phyloP scores from a whole-genome alignment of 2,797 vertebrate species.

The Denticeps clupeoides region DNA sequence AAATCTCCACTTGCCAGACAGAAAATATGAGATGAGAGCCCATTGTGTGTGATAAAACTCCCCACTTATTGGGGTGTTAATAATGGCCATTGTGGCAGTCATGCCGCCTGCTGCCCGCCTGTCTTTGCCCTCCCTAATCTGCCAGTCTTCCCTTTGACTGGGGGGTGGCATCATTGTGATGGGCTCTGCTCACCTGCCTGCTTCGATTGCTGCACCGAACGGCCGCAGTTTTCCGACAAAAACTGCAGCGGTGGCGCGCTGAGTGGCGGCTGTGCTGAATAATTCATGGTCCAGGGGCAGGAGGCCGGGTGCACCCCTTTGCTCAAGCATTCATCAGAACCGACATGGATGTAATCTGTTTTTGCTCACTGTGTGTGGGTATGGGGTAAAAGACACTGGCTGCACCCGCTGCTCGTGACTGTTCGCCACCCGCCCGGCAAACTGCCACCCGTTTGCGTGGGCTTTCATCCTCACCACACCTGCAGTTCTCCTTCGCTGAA shows the following conservation, averaged over 20 bases:
- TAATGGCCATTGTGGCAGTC: too few species aligned
- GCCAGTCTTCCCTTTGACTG: too few species aligned
- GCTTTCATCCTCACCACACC: background rate
- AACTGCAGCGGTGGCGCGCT: constrained; percentile 17
- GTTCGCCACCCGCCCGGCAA: background rate
- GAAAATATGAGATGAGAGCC: too few species aligned
- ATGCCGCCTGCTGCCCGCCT: too few species aligned
- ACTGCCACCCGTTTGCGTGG: background rate
- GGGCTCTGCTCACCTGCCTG: constrained; percentile 11
- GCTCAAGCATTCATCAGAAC: constrained; percentile 14
- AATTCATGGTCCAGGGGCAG: constrained; percentile 21
- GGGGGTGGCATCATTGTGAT: constrained; percentile 17
- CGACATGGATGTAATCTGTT: constrained; percentile 24
- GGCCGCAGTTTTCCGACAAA: constrained; percentile 22
- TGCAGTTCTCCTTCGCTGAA: background rate
- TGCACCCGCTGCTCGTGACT: constrained; percentile 9
- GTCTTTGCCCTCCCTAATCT: too few species aligned
- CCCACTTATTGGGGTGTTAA: too few species aligned
- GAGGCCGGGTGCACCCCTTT: constrained; percentile 13
- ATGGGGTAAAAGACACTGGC: constrained; percentile 19
- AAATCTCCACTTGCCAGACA: too few species aligned
- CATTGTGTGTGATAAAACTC: too few species aligned
- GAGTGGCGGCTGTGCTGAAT: constrained; percentile 17
- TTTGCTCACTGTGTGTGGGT: constrained; percentile 10
- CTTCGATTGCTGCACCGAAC: constrained; percentile 26